Evolutionary conservation across 2,888 invertebrate genomes (phyloP).

Genomic region (Phortica magna): DNA sequence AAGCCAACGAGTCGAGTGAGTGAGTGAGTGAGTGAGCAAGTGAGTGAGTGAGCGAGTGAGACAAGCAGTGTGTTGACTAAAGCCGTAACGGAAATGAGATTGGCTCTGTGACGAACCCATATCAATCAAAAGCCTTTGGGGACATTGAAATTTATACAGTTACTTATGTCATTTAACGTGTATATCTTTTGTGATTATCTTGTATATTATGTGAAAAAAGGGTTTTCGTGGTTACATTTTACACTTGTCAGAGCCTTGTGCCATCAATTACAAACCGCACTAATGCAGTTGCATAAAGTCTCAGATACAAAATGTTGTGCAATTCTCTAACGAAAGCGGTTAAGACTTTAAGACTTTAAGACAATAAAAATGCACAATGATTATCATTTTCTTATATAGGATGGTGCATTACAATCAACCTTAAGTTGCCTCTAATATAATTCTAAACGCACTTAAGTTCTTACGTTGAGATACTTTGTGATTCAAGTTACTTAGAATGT

Average conservation of each 20-base stretch:
- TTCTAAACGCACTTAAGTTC: constrained; percentile 65
- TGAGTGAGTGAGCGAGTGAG: no score
- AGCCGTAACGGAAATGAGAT: neutral
- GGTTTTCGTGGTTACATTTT: neutral
- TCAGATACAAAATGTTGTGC: neutral
- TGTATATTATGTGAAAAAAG: neutral
- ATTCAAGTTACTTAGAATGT: constrained; percentile 63
- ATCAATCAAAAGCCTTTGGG: neutral
- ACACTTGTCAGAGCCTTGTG: no score
- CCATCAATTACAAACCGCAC: no score
- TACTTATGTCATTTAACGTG: neutral
- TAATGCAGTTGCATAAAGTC: no score
- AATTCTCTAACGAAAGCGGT: neutral
- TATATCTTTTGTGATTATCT: neutral
- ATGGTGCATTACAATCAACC: neutral
- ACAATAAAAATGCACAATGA: neutral
- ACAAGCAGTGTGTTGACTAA: no score
- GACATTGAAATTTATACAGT: neutral
- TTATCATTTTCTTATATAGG: neutral
- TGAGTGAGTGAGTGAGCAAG: no score
- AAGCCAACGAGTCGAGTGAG: no score
- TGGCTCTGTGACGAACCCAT: neutral
- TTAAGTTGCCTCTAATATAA: constrained; percentile 55
- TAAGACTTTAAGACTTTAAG: neutral
- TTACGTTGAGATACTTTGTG: constrained; percentile 54